Base-by-base conservation (phyloP, 2,797 vertebrate species). In the Sylvilagus floridanus region DNA sequence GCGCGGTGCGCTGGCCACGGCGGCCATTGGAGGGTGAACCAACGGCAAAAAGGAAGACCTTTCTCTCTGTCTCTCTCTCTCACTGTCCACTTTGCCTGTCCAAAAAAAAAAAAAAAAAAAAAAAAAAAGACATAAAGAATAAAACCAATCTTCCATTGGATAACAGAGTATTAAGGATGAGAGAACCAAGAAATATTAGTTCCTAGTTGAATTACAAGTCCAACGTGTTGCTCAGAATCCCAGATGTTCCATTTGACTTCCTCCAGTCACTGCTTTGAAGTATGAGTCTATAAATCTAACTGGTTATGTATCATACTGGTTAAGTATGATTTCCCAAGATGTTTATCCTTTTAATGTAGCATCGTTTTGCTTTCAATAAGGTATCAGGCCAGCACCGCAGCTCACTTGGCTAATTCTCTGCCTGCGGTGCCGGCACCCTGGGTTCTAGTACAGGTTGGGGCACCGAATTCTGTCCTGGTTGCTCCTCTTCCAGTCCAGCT, bases 251-350 rank as follows among this genome's bases (percentile, higher is more conserved):
- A 95, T 97, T 95, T 87, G 71, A 95, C 96, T 95, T 90, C 76
- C 90, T 95, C 83, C 65, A 88, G 57, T 77, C 95, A 63, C 88
- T 79, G 93, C 71, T 96, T 93, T 35, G 88, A 97, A 96, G 95
- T 93, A 83, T 37, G 91, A 87, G 83, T 77, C 62, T 95, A 94
- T 96, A 97, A 95, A 96, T 97, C 90, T 97, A 95, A 92, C 86
- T 96, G 86, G 76, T 93, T 95, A 76, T 10, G 8, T 47, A 47
- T 47, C 42, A 47, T 47, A 47, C 42, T 47, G 42, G 42, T 47
- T 95, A 84, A 95, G 93, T 78, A 90, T 90, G 69, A 93, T 90
- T 96, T 95, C 90, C 96, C 83, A 94, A 95, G 88, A 92, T 32
- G 72, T 96, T 97, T 90, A 96, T 32, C 91, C 57, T 62, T 94